Evolutionary conservation across 2,113 vertebrate genomes (phyloP).

Genomic region (Cyphotilapia sp.): DNA sequence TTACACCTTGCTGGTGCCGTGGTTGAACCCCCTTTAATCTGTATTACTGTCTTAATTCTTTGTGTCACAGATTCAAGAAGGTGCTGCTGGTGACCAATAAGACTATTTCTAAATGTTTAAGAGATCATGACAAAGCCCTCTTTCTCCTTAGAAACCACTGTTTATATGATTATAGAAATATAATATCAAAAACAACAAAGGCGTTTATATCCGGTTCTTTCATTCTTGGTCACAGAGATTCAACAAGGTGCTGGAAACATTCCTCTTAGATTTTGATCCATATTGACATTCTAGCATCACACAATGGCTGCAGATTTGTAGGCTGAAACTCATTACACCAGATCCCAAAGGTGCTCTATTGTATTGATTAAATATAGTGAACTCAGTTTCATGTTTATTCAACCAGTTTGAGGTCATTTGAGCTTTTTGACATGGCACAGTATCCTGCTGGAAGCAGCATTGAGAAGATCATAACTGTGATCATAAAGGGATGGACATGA

Average conservation of each 20-base stretch:
- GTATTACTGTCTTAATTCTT: background rate
- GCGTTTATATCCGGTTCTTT: background rate
- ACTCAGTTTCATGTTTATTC: background rate
- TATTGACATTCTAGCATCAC: background rate
- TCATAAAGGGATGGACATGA: rapidly evolving
- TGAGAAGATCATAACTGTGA: background rate
- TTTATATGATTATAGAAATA: background rate
- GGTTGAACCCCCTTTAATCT: background rate
- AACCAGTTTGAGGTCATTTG: background rate
- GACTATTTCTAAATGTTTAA: background rate
- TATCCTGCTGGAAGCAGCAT: background rate
- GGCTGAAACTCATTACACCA: background rate
- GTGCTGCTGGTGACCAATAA: background rate
- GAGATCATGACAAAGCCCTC: background rate
- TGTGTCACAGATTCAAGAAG: background rate
- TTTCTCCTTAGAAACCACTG: background rate
- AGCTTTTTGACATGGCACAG: background rate
- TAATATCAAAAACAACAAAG: background rate
- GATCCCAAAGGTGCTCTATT: background rate
- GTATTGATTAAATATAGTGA: background rate
- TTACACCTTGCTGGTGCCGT: rapidly evolving
- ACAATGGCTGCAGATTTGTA: background rate
- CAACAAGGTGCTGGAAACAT: background rate
- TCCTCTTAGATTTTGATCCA: background rate
- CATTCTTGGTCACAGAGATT: background rate